These are phyloP conservation scores for Nothocercus nigrocapillus DNA, from an alignment of 2,113 vertebrate genomes.

Conservation along the genomic window DNA sequence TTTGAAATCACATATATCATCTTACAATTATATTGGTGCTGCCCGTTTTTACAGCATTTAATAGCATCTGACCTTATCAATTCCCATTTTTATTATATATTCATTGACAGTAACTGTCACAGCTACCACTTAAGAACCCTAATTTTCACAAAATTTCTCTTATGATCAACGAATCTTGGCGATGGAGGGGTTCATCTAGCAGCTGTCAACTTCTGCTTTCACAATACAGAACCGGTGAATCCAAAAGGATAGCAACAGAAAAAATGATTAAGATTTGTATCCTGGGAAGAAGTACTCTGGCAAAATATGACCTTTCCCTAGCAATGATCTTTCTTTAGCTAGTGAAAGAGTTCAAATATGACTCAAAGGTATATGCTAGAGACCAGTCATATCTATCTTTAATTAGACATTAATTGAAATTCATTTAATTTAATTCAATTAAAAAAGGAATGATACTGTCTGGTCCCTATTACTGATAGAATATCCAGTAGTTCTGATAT, in stretches of 20 bases:
- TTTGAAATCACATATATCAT: slow-evolving; percentile 8
- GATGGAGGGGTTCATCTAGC: background rate
- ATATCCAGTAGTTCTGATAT: background rate
- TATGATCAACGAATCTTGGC: background rate
- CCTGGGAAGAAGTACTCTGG: background rate
- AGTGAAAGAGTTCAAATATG: background rate
- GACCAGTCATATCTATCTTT: background rate
- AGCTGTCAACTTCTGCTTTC: background rate
- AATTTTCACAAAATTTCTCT: background rate
- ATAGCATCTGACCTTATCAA: slow-evolving; percentile 33
- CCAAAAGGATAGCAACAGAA: background rate
- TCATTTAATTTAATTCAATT: background rate
- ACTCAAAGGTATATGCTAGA: background rate
- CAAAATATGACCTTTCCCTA: background rate
- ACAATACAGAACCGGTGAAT: background rate
- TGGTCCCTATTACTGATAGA: background rate
- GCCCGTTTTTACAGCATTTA: slow-evolving; percentile 42
- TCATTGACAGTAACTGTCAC: slow-evolving; percentile 4
- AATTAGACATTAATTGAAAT: background rate
- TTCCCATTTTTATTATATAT: slow-evolving; percentile 38
- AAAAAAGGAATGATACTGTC: background rate
- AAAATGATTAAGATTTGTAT: background rate
- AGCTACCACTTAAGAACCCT: background rate
- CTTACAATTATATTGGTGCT: slow-evolving; percentile 22
- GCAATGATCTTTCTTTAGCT: background rate